phyloP scores from a whole-genome alignment of 2,113 vertebrate genomes.

The Istiophorus platypterus region DNA sequence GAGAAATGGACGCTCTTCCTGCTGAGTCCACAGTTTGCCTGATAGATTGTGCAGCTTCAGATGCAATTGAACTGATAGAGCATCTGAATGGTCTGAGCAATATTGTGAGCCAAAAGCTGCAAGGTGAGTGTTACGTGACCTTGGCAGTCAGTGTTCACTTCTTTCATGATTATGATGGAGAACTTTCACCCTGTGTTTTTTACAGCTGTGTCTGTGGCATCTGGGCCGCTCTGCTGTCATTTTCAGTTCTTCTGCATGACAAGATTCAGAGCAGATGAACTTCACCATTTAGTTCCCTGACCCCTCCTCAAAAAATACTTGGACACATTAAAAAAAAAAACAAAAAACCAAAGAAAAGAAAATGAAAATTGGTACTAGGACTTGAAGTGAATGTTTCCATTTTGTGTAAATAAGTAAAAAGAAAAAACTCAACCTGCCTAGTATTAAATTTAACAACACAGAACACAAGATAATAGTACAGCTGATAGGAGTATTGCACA shows the following conservation, averaged over 20 bases:
- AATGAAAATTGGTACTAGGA: not conserved
- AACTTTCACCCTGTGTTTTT: conserved; percentile 24
- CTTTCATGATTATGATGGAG: conserved; percentile 41
- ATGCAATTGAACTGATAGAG: conserved; percentile 72
- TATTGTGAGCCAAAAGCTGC: conserved; percentile 58
- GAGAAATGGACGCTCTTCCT: conserved; percentile 71
- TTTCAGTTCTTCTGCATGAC: conserved; percentile 39
- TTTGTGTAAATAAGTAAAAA: not conserved
- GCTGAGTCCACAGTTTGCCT: conserved; percentile 78
- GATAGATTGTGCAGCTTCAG: conserved; percentile 76
- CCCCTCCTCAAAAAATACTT: not conserved
- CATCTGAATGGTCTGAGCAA: conserved; percentile 48
- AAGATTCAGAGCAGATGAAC: conserved; percentile 10
- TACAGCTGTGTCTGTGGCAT: conserved; percentile 14
- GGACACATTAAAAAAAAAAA: not conserved
- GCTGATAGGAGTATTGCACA: not conserved
- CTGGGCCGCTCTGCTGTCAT: conserved; percentile 27
- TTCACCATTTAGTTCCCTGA: conserved; percentile 13
- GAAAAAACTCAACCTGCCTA: not conserved
- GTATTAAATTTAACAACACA: not conserved
- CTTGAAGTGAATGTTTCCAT: not conserved
- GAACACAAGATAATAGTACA: not conserved
- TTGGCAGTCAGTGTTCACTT: conserved; percentile 46
- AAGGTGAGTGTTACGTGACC: conserved; percentile 49
- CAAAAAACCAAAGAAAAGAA: too few relatives aligned